Evolutionary conservation across 1,140 invertebrate species (phyloP).

Genomic region (Maniola jurtina): DNA sequence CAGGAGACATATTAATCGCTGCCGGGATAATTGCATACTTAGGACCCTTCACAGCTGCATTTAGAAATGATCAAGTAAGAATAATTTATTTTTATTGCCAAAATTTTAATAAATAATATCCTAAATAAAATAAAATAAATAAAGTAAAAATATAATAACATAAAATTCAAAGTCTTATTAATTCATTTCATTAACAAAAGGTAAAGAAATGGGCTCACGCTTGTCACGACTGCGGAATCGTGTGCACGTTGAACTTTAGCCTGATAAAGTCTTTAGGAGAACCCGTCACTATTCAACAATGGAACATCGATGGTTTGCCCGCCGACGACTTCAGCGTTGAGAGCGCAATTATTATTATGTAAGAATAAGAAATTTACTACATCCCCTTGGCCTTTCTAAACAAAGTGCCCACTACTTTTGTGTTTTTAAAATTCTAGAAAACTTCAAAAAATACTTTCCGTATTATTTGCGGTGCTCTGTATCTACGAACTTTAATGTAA

Average conservation of each 20-base stretch:
- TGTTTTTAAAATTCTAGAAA: background rate
- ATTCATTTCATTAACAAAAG: slow-evolving; percentile 38
- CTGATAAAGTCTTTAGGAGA: slow-evolving; percentile 89
- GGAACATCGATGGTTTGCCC: slow-evolving; percentile 95
- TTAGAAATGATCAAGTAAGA: slow-evolving; percentile 82
- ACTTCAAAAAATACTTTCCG: background rate
- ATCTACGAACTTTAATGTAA: no score
- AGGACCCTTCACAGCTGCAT: slow-evolving; percentile 92
- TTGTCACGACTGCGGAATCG: slow-evolving; percentile 83
- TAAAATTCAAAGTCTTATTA: background rate
- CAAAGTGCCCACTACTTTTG: no score
- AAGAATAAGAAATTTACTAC: slow-evolving; percentile 26
- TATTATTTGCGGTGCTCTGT: background rate
- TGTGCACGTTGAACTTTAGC: slow-evolving; percentile 87
- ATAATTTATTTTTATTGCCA: background rate
- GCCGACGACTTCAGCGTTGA: slow-evolving; percentile 94
- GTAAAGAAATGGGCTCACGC: slow-evolving; percentile 86
- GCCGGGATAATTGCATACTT: slow-evolving; percentile 94
- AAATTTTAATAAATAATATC: background rate
- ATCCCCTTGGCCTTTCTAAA: no score
- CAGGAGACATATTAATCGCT: slow-evolving; percentile 92
- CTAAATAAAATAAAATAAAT: no score
- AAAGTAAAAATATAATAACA: no score
- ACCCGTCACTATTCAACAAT: slow-evolving; percentile 91
- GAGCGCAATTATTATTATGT: slow-evolving; percentile 94